These are phyloP conservation scores for Cephus runcator DNA, from an alignment of 2,888 invertebrate species.

Conservation along the genomic window DNA sequence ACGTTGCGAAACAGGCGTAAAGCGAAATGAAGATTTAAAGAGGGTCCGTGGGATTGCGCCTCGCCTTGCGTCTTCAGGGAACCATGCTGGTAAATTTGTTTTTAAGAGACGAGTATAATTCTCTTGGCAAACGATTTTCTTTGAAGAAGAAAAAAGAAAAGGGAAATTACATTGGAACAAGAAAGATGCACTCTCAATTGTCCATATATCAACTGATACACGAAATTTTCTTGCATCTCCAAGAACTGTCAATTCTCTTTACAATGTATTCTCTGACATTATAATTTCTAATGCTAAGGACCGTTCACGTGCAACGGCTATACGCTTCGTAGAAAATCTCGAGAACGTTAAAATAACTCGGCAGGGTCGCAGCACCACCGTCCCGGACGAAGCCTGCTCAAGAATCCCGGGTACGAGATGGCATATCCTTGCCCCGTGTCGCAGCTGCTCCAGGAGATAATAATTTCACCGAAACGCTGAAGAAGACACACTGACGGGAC, in stretches of 20 bases:
- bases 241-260: not conserved
- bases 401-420: constrained; percentile 30
- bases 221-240: not conserved
- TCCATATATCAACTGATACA: not conserved
- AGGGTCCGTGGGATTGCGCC: not conserved
- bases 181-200: not conserved
- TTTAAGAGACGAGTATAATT: not conserved
- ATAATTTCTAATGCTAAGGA: not conserved
- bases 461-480: no score
- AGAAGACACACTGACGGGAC: not conserved
- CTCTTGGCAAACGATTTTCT: not conserved
- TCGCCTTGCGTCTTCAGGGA: not conserved
- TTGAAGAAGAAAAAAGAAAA: not conserved
- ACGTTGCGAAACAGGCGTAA: not conserved
- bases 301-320: not conserved
- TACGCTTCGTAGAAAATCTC: not conserved
- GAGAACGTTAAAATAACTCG: constrained; percentile 17
- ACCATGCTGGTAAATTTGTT: not conserved
- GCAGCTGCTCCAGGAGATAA: not conserved
- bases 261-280: not conserved
- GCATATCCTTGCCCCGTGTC: not conserved
- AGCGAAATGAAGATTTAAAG: not conserved
- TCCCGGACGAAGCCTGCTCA: constrained; percentile 17
- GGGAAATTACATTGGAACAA: not conserved
- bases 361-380: constrained; percentile 19